Base-by-base conservation (phyloP, 2,888 invertebrate genomes). In the Melikaiella ostensackeni region DNA sequence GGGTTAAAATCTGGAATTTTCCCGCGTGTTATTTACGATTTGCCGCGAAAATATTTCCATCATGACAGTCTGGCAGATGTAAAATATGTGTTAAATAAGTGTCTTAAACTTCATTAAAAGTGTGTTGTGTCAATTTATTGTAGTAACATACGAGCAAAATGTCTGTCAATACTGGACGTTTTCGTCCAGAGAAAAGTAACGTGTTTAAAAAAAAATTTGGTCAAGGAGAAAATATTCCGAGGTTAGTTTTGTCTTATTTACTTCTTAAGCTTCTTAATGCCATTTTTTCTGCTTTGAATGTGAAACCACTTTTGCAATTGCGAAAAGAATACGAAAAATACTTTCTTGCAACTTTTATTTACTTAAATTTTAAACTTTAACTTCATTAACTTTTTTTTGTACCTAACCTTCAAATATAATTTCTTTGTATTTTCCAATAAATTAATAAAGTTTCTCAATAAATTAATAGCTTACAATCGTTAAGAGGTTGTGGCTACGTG, bases 101-200 rank as follows among this genome's bases (percentile, higher is more conserved):
- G 13, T 27, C 13, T 6, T 16, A 24, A 59, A 59, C 16, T 59
- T 70, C 11, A 70, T 30, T 70, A 50, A 33, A 50, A 30, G 21
- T 11, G 24, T 70, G 13, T 24, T 1, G 27, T 50, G 50, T 11
- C 13, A 50, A 30, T 62, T 42, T 46, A 19, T 5, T 16, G 55
- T 64, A 9, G 46, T 62, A 27, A 24, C 7, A 24, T 66, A 50
- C 11, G n/a, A n/a, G 19, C 16, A 80, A 73, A 74, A 85, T 85
- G 85, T 61, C 85, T 57, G 82, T 84, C 75, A 90, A 90, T 77
- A 90, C 89, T 7, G 90, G 90, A 74, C 86, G 80, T 77, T 88
- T 81, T 81, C 86, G 84, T 35, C 78, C 86, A 0, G 86, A 87
- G 6, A 88, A 78, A 55, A 70, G 79, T 2, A 77, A 80, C 8